These are phyloP conservation scores for Calyptommatus sinebrachiatus DNA, from an alignment of 2,113 vertebrate genomes.

Conservation along the genomic window DNA sequence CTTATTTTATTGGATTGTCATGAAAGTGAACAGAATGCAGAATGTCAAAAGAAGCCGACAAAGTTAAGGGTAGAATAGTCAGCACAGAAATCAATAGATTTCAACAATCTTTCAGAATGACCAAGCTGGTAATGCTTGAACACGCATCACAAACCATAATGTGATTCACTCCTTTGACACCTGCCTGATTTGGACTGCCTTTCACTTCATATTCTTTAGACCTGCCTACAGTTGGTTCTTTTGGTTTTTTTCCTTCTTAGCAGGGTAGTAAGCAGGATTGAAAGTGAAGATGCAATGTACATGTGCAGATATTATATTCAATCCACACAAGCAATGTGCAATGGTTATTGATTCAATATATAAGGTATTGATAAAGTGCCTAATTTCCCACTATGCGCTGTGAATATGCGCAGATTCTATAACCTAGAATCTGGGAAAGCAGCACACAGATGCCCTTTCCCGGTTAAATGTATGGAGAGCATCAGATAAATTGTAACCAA, in stretches of 20 bases:
- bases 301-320: neutral
- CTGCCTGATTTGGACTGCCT: neutral
- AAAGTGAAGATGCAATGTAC: neutral
- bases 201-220: neutral
- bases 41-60: neutral
- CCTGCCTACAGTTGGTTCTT: neutral
- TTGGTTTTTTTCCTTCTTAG: neutral
- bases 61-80: neutral
- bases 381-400: neutral
- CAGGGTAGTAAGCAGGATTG: neutral
- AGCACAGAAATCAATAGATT: neutral
- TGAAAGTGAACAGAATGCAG: neutral
- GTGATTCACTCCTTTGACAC: neutral
- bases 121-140: neutral
- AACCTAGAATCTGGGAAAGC: neutral
- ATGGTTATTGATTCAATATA: neutral
- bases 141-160: neutral
- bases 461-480: neutral
- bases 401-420: neutral
- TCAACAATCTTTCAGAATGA: neutral
- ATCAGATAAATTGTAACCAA: neutral
- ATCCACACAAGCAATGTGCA: neutral
- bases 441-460: neutral
- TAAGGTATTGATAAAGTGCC: neutral
- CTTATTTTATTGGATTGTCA: neutral